Conservation (phyloP, 2,888 invertebrate genomes). For the Tanytarsus gracilentus region DNA sequence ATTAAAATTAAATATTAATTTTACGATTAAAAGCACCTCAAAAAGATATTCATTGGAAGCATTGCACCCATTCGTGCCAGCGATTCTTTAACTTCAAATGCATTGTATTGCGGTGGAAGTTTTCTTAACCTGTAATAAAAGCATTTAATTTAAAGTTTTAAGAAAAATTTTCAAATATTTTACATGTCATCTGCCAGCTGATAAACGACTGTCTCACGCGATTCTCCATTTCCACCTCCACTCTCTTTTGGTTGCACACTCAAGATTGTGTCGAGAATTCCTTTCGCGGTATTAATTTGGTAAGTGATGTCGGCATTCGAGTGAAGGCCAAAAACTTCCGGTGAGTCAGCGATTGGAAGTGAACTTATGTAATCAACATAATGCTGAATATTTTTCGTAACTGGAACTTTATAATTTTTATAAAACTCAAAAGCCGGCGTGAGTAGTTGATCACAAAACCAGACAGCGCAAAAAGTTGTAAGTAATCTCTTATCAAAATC, state of each 20-base stretch:
- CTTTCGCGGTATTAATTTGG: conserved; percentile 92
- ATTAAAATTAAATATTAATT: conserved; percentile 1
- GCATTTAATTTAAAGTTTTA: not conserved
- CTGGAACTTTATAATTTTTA: conserved; percentile 85
- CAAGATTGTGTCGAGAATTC: conserved; percentile 85
- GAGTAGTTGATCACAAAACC: conserved; percentile 88
- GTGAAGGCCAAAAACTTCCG: conserved; percentile 95
- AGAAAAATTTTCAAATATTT: not conserved
- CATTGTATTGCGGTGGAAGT: conserved; percentile 74
- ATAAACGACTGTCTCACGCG: conserved; percentile 85
- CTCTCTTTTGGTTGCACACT: conserved; percentile 97
- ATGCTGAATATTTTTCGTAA: conserved; percentile 65
- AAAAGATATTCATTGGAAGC: conserved; percentile 92
- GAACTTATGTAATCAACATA: conserved; percentile 82
- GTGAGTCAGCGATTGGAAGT: conserved; percentile 76
- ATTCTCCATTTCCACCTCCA: conserved; percentile 82
- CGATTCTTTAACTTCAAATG: conserved; percentile 83
- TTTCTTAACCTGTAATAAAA: conserved; percentile 49
- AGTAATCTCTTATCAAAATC: conserved; percentile 91
- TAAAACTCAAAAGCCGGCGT: conserved; percentile 87
- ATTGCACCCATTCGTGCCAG: conserved; percentile 85
- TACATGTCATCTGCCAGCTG: conserved; percentile 85
- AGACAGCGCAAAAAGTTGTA: conserved; percentile 82
- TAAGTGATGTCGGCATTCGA: conserved; percentile 95
- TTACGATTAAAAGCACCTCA: conserved; percentile 48